Evolutionary conservation across 2,113 vertebrate genomes (phyloP).

Genomic region (Podarcis cretensis): DNA sequence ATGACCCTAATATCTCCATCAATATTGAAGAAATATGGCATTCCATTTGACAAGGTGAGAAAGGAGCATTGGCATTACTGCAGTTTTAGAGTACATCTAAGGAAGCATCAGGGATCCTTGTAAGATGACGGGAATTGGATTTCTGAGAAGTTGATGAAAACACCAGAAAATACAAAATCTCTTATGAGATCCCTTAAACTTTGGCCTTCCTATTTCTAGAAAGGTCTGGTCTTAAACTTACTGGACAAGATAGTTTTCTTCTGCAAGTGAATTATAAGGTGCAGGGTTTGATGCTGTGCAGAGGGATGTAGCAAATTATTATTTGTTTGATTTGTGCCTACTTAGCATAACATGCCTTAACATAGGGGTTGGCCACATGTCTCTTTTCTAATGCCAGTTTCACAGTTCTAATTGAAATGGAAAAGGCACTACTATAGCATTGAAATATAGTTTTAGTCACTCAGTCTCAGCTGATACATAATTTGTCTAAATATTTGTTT

Average conservation of each 20-base stretch:
- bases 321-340: not conserved
- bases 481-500: not conserved
- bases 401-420: not conserved
- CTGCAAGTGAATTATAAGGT: not conserved
- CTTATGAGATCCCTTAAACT: not conserved
- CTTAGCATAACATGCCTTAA: not conserved
- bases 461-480: not conserved
- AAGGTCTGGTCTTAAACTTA: not conserved
- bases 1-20: slow-evolving; percentile 98
- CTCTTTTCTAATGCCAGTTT: not conserved
- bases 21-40: slow-evolving; percentile 95
- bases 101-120: not conserved
- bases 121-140: not conserved
- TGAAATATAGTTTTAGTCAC: not conserved
- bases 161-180: not conserved
- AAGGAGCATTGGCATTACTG: not conserved
- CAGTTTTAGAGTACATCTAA: not conserved
- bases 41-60: slow-evolving; percentile 94
- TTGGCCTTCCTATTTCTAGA: not conserved
- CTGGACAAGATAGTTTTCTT: not conserved
- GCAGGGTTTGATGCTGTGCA: not conserved
- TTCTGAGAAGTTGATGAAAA: not conserved
- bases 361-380: not conserved
- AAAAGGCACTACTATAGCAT: not conserved
- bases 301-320: not conserved